These are phyloP conservation scores for Hapalemur alaotrensis DNA, from an alignment of 2,797 vertebrate species.

Conservation along the genomic window DNA sequence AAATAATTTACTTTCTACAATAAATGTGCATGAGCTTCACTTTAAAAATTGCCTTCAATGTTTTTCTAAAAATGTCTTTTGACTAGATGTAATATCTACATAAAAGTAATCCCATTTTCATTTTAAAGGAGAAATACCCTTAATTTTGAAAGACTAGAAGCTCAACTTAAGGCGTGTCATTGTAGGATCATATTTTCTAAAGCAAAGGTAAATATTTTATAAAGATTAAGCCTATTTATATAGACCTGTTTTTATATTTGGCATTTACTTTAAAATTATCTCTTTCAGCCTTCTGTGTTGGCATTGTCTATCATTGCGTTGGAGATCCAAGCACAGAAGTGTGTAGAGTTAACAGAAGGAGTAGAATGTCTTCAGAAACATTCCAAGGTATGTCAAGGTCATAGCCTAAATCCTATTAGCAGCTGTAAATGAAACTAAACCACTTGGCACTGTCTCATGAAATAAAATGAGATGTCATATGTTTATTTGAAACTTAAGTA, in stretches of 20 bases:
- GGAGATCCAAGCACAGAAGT: conserved; percentile 90
- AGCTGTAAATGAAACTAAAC: neutral
- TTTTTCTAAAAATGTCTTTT: conserved; percentile 36
- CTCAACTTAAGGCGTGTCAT: conserved; percentile 96
- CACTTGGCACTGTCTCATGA: neutral
- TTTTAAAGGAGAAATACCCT: conserved; percentile 88
- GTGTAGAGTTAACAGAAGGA: conserved; percentile 85
- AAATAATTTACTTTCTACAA: neutral
- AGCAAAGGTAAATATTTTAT: conserved; percentile 90
- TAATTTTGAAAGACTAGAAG: conserved; percentile 94
- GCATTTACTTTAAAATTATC: conserved; percentile 26
- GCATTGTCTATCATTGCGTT: conserved; percentile 91
- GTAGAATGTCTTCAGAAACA: conserved; percentile 89
- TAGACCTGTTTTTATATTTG: conserved; percentile 8
- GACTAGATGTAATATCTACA: neutral
- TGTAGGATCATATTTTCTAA: conserved; percentile 95
- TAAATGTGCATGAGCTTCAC: neutral
- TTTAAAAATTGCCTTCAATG: conserved; percentile 6
- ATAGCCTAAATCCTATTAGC: neutral
- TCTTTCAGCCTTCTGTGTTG: conserved; percentile 92
- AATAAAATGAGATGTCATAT: conserved; percentile 25
- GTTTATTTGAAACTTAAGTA: conserved; percentile 33
- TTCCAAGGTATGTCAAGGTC: conserved; percentile 86
- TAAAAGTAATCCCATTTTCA: conserved; percentile 49
- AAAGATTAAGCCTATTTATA: conserved; percentile 16